Evolutionary conservation across 2,888 invertebrate species (phyloP).

Genomic region (Calameuta pallipes): DNA sequence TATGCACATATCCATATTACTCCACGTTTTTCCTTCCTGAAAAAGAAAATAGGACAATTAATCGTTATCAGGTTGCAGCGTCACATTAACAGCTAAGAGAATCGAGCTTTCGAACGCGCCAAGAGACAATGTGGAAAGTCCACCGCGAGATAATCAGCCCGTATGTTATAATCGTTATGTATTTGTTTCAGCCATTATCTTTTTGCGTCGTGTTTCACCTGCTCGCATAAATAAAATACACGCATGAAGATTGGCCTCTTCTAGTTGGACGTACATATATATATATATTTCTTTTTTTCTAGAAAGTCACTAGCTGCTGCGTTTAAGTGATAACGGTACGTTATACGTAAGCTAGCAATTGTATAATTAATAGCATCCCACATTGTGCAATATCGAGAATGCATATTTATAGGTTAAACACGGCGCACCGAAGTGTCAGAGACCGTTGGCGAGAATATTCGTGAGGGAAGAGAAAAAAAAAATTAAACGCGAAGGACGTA

Average conservation of each 20-base stretch:
- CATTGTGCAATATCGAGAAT: background rate
- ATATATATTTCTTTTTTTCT: background rate
- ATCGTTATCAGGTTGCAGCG: background rate
- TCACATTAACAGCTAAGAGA: background rate
- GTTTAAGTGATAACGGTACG: background rate
- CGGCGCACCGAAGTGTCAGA: background rate
- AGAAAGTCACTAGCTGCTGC: slow-evolving; percentile 8
- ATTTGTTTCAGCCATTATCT: slow-evolving; percentile 64
- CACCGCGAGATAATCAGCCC: slow-evolving; percentile 62
- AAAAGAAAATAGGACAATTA: background rate
- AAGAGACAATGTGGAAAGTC: slow-evolving; percentile 59
- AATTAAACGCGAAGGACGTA: background rate
- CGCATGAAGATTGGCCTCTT: slow-evolving; percentile 19
- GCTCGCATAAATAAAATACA: slow-evolving; percentile 45
- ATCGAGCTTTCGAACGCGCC: background rate
- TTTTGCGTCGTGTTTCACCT: slow-evolving; percentile 48
- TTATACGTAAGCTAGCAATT: background rate
- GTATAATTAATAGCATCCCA: background rate
- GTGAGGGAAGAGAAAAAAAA: background rate
- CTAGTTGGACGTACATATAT: background rate
- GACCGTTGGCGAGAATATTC: background rate
- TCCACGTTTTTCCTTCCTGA: no score
- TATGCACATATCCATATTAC: no score
- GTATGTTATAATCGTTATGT: slow-evolving; percentile 63
- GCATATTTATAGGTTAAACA: background rate